Evolutionary conservation across 2,797 vertebrate genomes (phyloP), one percentile per base, ranked within the genome.

Genomic region (Sebastes cheni): DNA sequence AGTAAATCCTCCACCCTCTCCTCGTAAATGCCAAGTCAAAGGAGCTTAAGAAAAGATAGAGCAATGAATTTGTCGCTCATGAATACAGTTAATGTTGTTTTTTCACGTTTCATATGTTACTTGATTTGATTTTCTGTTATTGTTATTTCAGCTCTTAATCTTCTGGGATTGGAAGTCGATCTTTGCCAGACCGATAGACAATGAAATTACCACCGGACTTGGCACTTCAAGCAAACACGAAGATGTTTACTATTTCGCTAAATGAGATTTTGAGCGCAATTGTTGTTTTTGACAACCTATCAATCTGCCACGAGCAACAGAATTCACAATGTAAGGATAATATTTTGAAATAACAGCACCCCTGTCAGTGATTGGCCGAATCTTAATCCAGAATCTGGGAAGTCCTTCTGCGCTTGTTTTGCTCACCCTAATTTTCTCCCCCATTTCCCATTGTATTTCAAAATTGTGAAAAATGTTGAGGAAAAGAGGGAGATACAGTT

Each of bases 81-180:
- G 86, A 95, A 92, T 91, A 90, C 84, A 91, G 93, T 95, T 95
- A 94, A 94, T 93, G 93, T 93, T 94, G 88, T 95, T 94, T 95
- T 93, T 95, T 94, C 61, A 69, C 58, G 16, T 90, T 69, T 96
- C 91, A 93, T 96, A 95, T 95, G 93, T 83, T 95, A 88, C 80
- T 93, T 95, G 91, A 95, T 95, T 95, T 95, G 85, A 94, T 95
- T 95, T 94, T 83, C 86, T 94, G 93, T 94, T 95, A 80, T 95
- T 95, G 91, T 95, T 95, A 92, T 94, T 95, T 93, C 83, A 73
- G 84, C 79, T 90, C 85, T 90, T 95, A 95, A 94, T 95, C 94
- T 92, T 87, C 67, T 74, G 80, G 87, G 93, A 93, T 93, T 95
- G 85, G 54, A 86, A 55, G 56, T 89, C 79, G 77, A 60, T 90